phyloP scores from a whole-genome alignment of 2,113 vertebrate species.

The Sclerurus mexicanus region DNA sequence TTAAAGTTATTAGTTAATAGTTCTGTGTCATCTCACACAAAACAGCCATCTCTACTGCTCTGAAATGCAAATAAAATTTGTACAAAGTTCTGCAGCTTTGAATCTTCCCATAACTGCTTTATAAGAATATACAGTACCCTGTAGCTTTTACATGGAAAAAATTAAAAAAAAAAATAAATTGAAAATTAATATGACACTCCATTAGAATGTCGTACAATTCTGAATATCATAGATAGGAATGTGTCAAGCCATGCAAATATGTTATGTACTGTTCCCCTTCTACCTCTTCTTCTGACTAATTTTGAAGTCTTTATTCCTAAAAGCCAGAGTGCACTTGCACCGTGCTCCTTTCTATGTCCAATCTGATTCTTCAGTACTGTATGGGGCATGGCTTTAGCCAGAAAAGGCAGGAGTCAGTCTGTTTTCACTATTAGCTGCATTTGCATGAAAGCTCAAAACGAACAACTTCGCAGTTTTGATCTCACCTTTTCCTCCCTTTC shows the following conservation, averaged over 20 bases:
- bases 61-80: conserved; percentile 60
- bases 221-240: background rate
- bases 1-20: conserved; percentile 64
- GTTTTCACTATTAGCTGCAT: background rate
- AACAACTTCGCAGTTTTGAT: background rate
- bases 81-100: conserved; percentile 1
- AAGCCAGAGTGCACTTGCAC: background rate
- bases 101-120: background rate
- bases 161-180: background rate
- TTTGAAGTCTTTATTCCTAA: background rate
- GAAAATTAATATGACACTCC: background rate
- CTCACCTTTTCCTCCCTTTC: background rate
- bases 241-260: background rate
- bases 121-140: background rate
- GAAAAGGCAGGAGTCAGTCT: background rate
- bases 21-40: conserved; percentile 25
- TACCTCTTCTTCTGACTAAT: background rate
- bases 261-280: background rate
- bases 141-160: background rate
- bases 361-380: background rate
- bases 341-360: background rate
- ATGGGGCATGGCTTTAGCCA: background rate
- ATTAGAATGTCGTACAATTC: background rate
- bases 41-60: conserved; percentile 28
- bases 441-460: background rate